Evolutionary conservation across 2,888 invertebrate genomes (phyloP), one percentile per base, ranked within the genome.

Genomic region (Adelphocoris suturalis): DNA sequence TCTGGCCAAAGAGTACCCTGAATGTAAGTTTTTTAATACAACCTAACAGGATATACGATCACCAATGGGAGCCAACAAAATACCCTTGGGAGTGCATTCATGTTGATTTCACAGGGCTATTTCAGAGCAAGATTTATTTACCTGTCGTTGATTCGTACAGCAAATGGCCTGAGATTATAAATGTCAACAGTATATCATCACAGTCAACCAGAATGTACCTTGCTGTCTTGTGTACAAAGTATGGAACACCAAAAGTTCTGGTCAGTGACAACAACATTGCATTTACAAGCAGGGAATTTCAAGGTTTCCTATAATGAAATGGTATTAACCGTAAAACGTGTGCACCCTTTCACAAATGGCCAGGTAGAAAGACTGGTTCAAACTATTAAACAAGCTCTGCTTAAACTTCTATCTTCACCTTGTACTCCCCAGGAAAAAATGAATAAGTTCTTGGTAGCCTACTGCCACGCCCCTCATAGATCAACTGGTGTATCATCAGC

Each of bases 401-500:
- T 19, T 12, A 81, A 52, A 48, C 48, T 78, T 11, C 0, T 27
- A 0, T 48, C 81, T 0, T 37, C 61, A 81, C 9, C 89, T 9
- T 52, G 80, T 12, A 16, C 48, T 11, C 11, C 46, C 23, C 80
- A 3, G 23, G 16, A 46, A 16, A 47, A n/a, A 14, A 19, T 23
- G 46, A 37, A 78, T 9, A 23, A 13, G 28, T 78, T 87, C 37
- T 78, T 87, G 4, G 12, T 87, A 23, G 47, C 75, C 14, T 87
- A 89, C 57, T 52, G 89, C 52, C 37, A 46, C 13, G 78, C 89
- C 23, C 89, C 89, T 11, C 88, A 88, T 47, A 27, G 46, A 12
- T 46, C 46, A 9, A 89, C 81, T 19, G 84, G 84, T 37, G 61
- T 28, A 14, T 61, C 89, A 3, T 84, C 89, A 84, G 81, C 89